Base-by-base conservation (phyloP, 2,797 vertebrate genomes). In the Acanthurus lineatus region DNA sequence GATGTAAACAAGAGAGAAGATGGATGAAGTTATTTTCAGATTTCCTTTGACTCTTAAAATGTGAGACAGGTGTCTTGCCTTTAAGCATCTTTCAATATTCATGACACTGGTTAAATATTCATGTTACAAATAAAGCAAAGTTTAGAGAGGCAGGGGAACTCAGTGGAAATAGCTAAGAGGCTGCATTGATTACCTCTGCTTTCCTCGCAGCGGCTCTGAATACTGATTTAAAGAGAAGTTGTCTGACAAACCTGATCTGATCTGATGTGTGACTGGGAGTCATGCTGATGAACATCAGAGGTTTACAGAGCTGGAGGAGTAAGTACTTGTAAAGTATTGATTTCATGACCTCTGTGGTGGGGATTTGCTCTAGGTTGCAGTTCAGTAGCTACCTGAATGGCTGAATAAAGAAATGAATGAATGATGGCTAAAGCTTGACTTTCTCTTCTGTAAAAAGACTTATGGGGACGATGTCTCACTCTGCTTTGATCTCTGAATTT, bases 31-130 rank as follows among this genome's bases (percentile, higher is more conserved):
- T 82, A 83, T 88, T 86, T 85, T 81, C 61, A 81, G 75, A 79
- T 70, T 54, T 65, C 14, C 2, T 1, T 25, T 28, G 53, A 68
- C 51, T 83, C 61, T 66, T 62, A 62, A 77, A 82, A 76, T 76
- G 62, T 62, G 28, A 83, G 71, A 85, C 92, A 91, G 90, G 86
- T 93, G 88, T 83, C 32, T 81, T 76, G 82, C 89, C 91, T 82
- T 73, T 72, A 54, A 88, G 86, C 69, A 54, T 80, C 53, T 73
- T 91, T 77, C 77, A 94, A 81, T 88, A 93, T 94, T 91, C 49
- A 94, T 93, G 73, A 49, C 17, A 12, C 16, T 2, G n/a, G 15
- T 92, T 73, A 93, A 93, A 89, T 87, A 92, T 94, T 93, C 47
- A 94, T 93, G 63, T 40, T 44, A 76, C 67, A 87, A 88, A 83